Evolutionary conservation across 2,797 vertebrate species (phyloP).

Genomic region (Iguana delicatissima): DNA sequence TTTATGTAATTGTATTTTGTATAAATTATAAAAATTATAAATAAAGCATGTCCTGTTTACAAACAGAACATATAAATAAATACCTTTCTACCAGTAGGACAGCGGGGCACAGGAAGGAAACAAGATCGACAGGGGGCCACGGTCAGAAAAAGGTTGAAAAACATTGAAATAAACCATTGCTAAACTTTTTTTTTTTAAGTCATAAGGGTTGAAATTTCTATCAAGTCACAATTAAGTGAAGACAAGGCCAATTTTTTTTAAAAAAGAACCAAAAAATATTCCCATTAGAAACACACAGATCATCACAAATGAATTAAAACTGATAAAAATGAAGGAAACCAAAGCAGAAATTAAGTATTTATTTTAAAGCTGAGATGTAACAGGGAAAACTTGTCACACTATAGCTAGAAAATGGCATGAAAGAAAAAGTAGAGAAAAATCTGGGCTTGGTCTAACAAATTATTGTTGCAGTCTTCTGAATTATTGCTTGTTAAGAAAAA

Average conservation of each 20-base stretch:
- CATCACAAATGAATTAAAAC: background rate
- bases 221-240: background rate
- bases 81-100: too few relatives aligned
- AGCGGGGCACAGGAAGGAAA: too few relatives aligned
- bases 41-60: too few relatives aligned
- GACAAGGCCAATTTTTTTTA: background rate
- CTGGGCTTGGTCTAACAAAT: background rate
- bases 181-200: background rate
- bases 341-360: background rate
- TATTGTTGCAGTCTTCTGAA: background rate
- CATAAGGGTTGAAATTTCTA: background rate
- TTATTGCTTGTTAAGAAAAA: too few relatives aligned
- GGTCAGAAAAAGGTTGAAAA: too few relatives aligned
- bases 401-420: too few relatives aligned
- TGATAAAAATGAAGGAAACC: background rate
- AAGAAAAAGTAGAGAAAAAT: background rate
- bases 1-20: too few relatives aligned
- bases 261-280: background rate
- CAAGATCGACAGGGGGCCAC: too few relatives aligned
- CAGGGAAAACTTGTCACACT: background rate
- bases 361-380: too few relatives aligned
- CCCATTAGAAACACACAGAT: background rate
- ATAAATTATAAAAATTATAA: too few relatives aligned
- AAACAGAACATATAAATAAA: too few relatives aligned
- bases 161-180: slow-evolving; percentile 18